These are phyloP conservation scores for Benitochromis conjunctus DNA, from an alignment of 2,113 vertebrate genomes.

Conservation along the genomic window DNA sequence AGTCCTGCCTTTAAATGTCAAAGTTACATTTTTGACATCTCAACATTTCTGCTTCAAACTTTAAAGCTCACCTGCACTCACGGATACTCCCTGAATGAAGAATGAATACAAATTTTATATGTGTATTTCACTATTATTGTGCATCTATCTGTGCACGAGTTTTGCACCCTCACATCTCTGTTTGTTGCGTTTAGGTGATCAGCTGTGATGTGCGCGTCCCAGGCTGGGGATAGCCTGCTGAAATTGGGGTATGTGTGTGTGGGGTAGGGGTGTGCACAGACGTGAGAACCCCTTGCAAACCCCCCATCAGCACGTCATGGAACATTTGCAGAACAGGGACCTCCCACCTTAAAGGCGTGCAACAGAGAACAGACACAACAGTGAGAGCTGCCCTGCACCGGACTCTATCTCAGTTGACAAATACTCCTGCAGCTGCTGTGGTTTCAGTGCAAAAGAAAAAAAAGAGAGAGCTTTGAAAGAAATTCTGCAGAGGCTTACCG, in stretches of 20 bases:
- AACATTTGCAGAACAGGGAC: conserved; percentile 68
- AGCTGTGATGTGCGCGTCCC: conserved; percentile 25
- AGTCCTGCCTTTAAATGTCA: not conserved
- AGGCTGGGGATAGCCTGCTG: conserved; percentile 50
- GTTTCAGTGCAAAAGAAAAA: not conserved
- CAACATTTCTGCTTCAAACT: not conserved
- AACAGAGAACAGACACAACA: conserved; percentile 60
- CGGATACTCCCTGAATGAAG: not conserved
- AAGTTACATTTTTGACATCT: not conserved
- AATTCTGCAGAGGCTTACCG: not conserved
- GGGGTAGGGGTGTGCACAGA: conserved; percentile 24
- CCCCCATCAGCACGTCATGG: conserved; percentile 71
- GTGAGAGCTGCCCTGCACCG: conserved; percentile 26
- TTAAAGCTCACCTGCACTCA: not conserved
- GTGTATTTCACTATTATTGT: not conserved
- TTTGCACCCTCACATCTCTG: not conserved
- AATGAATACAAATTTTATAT: not conserved
- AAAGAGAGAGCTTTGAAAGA: not conserved
- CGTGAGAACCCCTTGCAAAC: conserved; percentile 62
- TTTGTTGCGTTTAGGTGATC: conserved; percentile 16
- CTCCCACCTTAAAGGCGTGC: conserved; percentile 68
- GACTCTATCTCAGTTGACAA: conserved; percentile 39
- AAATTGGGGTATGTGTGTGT: not conserved
- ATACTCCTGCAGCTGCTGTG: not conserved
- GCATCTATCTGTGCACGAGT: not conserved